Conservation (phyloP, 2,888 invertebrate species). For the Tiliacea citrago region DNA sequence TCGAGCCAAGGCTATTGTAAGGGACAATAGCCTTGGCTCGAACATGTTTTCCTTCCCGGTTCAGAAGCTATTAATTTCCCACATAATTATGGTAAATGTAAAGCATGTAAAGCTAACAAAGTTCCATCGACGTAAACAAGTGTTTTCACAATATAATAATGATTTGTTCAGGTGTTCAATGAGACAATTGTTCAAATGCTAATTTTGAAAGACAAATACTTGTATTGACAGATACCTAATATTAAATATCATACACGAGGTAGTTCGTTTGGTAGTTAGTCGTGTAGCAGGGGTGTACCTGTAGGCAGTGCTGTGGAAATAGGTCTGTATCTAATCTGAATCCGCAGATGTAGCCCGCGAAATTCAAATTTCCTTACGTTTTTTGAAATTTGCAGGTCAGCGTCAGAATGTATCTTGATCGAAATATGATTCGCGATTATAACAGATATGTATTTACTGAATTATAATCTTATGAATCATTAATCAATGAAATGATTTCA, state of each 20-base stretch:
- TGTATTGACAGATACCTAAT: conserved; percentile 17
- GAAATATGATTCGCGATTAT: too few species aligned
- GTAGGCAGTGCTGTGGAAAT: not conserved
- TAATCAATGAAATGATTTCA: too few species aligned
- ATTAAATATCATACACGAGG: not conserved
- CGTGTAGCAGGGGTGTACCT: not conserved
- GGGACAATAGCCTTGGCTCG: too few species aligned
- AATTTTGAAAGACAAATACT: conserved; percentile 42
- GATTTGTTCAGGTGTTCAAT: conserved; percentile 55
- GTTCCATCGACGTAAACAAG: not conserved
- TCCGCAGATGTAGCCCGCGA: too few species aligned
- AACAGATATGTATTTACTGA: too few species aligned
- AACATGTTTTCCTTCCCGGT: too few species aligned
- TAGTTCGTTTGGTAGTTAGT: conserved; percentile 10
- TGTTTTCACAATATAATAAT: conserved; percentile 2
- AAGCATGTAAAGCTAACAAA: not conserved
- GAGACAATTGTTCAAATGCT: conserved; percentile 53
- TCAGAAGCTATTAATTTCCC: not conserved
- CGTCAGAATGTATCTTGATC: too few species aligned
- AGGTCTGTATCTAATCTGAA: conserved; percentile 4
- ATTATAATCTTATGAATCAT: too few species aligned
- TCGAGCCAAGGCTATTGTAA: not conserved
- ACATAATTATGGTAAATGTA: not conserved
- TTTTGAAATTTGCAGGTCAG: too few species aligned
- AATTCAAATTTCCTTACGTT: too few species aligned